phyloP scores from a whole-genome alignment of 2,797 vertebrate genomes.

The Danio albolineatus region DNA sequence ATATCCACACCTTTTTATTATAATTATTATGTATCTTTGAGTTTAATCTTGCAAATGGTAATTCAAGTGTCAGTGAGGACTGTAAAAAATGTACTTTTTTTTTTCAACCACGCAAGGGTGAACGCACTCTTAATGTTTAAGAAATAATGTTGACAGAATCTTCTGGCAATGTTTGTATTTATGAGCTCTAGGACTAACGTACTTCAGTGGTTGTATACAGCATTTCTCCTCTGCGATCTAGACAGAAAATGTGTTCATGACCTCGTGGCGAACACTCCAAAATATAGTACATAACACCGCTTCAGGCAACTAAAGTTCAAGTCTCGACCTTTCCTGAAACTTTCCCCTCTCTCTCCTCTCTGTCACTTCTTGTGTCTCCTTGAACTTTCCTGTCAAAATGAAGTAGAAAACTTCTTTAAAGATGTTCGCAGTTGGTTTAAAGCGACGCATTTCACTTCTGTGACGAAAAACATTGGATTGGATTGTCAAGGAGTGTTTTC shows the following conservation, averaged over 20 bases:
- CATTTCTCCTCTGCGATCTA: background rate
- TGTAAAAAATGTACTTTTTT: too few species aligned
- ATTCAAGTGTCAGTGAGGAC: too few species aligned
- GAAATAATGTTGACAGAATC: too few species aligned
- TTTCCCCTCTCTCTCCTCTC: background rate
- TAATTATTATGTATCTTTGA: too few species aligned
- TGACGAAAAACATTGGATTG: background rate
- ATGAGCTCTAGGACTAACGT: too few species aligned
- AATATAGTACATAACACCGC: background rate
- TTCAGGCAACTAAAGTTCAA: background rate
- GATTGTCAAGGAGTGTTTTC: background rate
- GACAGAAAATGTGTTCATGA: background rate
- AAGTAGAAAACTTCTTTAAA: too few species aligned
- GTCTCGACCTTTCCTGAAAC: background rate
- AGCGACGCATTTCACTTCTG: background rate
- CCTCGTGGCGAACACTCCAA: background rate
- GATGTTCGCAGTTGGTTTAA: background rate
- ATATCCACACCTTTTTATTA: too few species aligned
- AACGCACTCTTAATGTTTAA: too few species aligned
- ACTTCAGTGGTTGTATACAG: too few species aligned
- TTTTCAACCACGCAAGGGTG: too few species aligned
- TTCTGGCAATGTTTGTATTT: too few species aligned
- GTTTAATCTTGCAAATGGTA: too few species aligned
- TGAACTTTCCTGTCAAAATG: background rate
- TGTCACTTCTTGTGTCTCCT: background rate